Evolutionary conservation across 2,888 invertebrate species (phyloP), one percentile per base, ranked within the genome.

Genomic region (Ernsta delagoae): DNA sequence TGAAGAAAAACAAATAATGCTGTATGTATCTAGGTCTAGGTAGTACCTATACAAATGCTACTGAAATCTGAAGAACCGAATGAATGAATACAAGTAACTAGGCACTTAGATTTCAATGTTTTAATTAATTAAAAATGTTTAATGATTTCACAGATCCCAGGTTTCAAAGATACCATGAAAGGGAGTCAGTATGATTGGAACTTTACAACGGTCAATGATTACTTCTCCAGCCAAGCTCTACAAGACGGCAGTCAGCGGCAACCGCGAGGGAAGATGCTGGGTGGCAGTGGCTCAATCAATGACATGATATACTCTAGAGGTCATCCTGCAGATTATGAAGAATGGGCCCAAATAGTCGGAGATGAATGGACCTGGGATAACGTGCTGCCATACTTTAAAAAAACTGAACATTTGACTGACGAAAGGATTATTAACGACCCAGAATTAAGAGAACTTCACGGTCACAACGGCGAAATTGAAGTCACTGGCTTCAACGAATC

Each of bases 241-340:
- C 70, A 61, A 1, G 79, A 73, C 1, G 88, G 89, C 4, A 77
- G 75, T 0, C 85, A 88, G 78, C 75, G 75, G 31, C 90, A 88
- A 71, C 89, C 89, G 0, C 84, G 91, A 0, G 91, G 89, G 11
- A 85, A 75, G 73, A 82, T 90, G 85, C 80, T 92, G 7, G 91
- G 91, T 0, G 91, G 92, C 54, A 84, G 79, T 71, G 90, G 90
- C 53, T 87, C 90, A 36, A 74, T 90, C 68, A 90, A 89, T 70
- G 87, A 87, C 77, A 90, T 91, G 90, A 80, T 92, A 8, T 91
- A 92, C 75, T 76, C 90, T 1, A 79, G 92, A 4, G 92, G 92
- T 0, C 84, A 83, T 71, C 90, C 90, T 9, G 73, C 71, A 0
- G 92, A 92, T 76, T 92, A 88, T 75, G 76, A 88, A 5, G 87